These are phyloP conservation scores for honey bee (Apis mellifera) DNA, from an alignment of 1,140 invertebrate species.

Conservation along the genomic window DNA sequence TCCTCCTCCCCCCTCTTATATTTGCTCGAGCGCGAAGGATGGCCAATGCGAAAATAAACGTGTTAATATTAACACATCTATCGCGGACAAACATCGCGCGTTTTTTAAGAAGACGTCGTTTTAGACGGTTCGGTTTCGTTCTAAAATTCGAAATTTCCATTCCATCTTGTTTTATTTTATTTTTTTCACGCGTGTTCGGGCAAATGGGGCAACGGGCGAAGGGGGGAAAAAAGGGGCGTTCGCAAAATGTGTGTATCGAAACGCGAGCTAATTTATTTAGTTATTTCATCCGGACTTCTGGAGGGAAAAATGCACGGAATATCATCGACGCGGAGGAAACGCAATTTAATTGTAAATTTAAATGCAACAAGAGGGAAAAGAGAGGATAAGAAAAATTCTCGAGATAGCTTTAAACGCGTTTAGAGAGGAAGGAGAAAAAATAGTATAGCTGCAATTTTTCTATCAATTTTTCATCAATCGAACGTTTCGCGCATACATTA, in stretches of 20 bases:
- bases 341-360: conserved; percentile 9
- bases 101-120: conserved; percentile 10
- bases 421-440: no score
- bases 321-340: conserved; percentile 20
- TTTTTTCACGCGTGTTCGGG: conserved; percentile 1
- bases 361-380: neutral
- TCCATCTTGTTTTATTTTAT: neutral
- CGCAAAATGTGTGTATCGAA: conserved; percentile 20
- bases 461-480: conserved; percentile 37
- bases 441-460: no score
- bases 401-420: no score
- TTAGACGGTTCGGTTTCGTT: neutral
- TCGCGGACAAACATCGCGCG: neutral
- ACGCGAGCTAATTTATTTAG: neutral
- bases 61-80: conserved; percentile 8
- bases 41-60: no score
- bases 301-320: conserved; percentile 1
- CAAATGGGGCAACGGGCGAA: conserved; percentile 9
- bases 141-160: neutral
- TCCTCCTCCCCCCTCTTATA: no score
- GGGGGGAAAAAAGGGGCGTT: no score
- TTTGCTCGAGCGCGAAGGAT: neutral
- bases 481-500: neutral
- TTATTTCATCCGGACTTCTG: no score
- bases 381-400: no score